A percentile compares a stretch with the other conserved stretches of the same genome.
Evolutionary conservation across 1,140 invertebrate genomes (phyloP).

Genomic region (Berghia stephanieae): DNA sequence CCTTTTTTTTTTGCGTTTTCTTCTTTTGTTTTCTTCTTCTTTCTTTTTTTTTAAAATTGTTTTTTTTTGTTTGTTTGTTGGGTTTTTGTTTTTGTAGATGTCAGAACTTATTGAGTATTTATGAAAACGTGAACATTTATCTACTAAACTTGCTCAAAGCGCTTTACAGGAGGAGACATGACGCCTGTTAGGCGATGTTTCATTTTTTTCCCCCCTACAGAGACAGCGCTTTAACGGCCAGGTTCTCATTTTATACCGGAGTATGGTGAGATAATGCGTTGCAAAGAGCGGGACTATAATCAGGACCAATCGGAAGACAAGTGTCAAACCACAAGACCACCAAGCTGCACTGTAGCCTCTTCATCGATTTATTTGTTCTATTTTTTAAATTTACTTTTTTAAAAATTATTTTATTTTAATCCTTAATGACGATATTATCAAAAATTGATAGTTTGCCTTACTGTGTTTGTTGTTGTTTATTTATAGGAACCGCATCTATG

Average conservation of each 20-base stretch:
- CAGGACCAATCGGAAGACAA: not conserved
- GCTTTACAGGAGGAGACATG: too few relatives aligned
- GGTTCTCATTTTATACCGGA: too few relatives aligned
- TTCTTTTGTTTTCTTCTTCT: not conserved
- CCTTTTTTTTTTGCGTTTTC: constrained; percentile 10
- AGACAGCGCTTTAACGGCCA: not conserved
- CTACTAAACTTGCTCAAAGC: not conserved
- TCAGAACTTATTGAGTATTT: not conserved
- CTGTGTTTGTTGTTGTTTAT: not conserved
- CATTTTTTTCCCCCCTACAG: not conserved
- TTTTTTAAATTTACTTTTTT: not conserved
- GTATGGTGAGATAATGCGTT: too few relatives aligned
- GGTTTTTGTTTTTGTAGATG: not conserved
- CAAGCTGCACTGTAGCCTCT: not conserved
- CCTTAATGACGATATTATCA: too few relatives aligned
- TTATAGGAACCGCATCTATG: constrained; percentile 35
- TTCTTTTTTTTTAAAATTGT: not conserved
- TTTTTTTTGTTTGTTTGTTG: not conserved
- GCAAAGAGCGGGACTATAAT: not conserved
- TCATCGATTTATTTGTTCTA: not conserved
- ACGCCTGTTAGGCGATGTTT: not conserved
- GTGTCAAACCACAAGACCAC: not conserved
- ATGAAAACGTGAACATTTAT: not conserved
- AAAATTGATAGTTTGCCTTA: too few relatives aligned
- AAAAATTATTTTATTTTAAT: not conserved